These are phyloP conservation scores for Darevskia nairensis DNA, from an alignment of 2,797 vertebrate species.

Conservation along the genomic window DNA sequence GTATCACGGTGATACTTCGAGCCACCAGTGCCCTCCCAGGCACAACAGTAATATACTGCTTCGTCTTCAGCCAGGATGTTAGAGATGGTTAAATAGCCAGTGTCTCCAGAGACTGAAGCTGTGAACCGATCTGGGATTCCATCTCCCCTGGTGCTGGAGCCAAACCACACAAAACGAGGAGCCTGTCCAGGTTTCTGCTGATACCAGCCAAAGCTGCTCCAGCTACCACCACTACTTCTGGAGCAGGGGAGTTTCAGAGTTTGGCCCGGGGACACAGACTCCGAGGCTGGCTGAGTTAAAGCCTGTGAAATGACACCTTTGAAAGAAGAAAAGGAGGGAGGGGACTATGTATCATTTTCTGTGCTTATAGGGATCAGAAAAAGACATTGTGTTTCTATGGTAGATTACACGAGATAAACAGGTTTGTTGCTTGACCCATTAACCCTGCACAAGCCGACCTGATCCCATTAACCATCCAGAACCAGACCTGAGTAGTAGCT, in stretches of 20 bases:
- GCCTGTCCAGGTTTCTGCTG: neutral
- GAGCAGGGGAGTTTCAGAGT: neutral
- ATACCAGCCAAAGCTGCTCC: neutral
- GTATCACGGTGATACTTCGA: neutral
- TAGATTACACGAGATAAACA: too few species aligned
- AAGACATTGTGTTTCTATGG: too few species aligned
- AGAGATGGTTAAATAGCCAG: neutral
- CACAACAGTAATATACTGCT: neutral
- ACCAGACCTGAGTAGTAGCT: too few species aligned
- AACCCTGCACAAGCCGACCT: too few species aligned
- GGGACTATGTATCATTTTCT: too few species aligned
- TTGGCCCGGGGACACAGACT: neutral
- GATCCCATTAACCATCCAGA: too few species aligned
- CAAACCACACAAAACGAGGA: neutral
- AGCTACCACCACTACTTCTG: neutral
- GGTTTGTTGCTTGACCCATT: too few species aligned
- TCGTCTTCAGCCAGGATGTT: neutral
- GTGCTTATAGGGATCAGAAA: too few species aligned
- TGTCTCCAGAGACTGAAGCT: neutral
- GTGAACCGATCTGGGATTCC: neutral
- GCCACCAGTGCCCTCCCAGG: fast-evolving
- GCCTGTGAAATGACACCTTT: neutral
- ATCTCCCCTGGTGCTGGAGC: neutral
- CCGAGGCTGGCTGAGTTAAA: neutral
- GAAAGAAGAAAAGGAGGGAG: too few species aligned